Evolutionary conservation across 2,113 vertebrate genomes (phyloP).

Genomic region (Xiphias gladius): DNA sequence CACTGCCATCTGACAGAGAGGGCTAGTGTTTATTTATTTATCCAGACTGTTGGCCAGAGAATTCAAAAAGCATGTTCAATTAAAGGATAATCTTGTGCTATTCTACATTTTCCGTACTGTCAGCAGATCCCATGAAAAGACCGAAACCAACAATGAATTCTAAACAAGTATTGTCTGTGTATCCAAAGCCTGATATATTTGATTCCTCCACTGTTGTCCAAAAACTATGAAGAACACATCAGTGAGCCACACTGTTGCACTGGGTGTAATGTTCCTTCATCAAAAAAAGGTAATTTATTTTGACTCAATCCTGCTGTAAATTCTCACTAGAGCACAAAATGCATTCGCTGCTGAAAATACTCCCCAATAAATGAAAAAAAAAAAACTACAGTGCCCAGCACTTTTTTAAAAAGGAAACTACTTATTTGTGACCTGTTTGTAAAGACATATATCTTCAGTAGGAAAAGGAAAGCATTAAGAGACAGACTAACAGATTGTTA

Average conservation of each 20-base stretch:
- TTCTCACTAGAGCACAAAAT: neutral
- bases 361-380: neutral
- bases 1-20: conserved; percentile 83
- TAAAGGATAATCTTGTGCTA: neutral
- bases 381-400: too few species aligned
- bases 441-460: too few species aligned
- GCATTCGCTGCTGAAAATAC: neutral
- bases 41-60: neutral
- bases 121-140: neutral
- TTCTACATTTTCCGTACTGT: neutral
- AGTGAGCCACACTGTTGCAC: neutral
- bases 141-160: conserved; percentile 12
- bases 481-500: neutral
- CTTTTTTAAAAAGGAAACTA: neutral
- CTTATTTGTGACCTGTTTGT: neutral
- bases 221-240: neutral
- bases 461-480: too few species aligned
- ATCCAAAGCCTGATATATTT: neutral
- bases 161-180: neutral
- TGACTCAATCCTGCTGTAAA: neutral
- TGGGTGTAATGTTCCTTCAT: neutral
- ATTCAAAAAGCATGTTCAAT: neutral
- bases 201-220: neutral
- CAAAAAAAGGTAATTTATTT: neutral
- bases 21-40: neutral